Evolutionary conservation across 2,888 invertebrate genomes (phyloP).

Genomic region (Acanthosepion esculentum): DNA sequence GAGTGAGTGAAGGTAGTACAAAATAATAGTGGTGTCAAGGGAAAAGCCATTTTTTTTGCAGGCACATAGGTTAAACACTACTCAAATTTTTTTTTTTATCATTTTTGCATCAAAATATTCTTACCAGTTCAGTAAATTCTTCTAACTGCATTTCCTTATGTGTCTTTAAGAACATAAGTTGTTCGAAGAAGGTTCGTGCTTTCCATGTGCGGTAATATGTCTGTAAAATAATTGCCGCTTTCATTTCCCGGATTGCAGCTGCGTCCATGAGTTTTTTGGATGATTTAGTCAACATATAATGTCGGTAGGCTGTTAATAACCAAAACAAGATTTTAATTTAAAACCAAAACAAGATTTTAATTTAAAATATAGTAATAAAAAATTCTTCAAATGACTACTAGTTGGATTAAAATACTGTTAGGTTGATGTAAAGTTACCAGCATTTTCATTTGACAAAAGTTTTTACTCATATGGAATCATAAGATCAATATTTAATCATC

Average conservation of each 20-base stretch:
- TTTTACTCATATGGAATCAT: no score
- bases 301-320: slow-evolving; percentile 59
- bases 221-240: slow-evolving; percentile 80
- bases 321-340: not conserved
- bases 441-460: no score
- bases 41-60: no score
- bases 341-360: not conserved
- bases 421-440: no score
- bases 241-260: slow-evolving; percentile 54
- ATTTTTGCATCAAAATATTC: not conserved
- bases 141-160: slow-evolving; percentile 88
- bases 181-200: slow-evolving; percentile 74
- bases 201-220: slow-evolving; percentile 87
- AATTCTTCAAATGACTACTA: no score
- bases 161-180: slow-evolving; percentile 81
- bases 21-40: no score
- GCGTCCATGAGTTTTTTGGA: slow-evolving; percentile 52
- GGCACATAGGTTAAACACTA: no score
- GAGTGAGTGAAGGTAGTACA: no score
- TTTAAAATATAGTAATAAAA: not conserved
- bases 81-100: no score
- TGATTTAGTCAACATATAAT: slow-evolving; percentile 55
- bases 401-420: no score
- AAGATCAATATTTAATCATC: no score
- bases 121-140: slow-evolving; percentile 90